A percentile compares a stretch with the other conserved stretches of the same genome.
Evolutionary conservation across 2,888 invertebrate species (phyloP).

Genomic region (Standfussiana lucernea): DNA sequence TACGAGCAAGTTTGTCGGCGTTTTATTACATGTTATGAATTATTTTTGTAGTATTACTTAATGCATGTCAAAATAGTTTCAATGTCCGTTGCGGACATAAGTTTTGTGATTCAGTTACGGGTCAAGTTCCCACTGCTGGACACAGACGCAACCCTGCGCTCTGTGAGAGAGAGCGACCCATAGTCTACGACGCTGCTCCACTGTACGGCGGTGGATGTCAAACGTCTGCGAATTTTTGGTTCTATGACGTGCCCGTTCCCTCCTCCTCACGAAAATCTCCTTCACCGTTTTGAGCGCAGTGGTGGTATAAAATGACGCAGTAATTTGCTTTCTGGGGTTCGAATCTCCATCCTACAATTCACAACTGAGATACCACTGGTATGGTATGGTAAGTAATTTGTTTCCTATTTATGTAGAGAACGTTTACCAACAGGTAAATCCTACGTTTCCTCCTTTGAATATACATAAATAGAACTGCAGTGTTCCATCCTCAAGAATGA

Average conservation of each 20-base stretch:
- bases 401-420: not conserved
- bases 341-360: not conserved
- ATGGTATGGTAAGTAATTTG: too few species aligned
- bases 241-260: too few species aligned
- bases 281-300: not conserved
- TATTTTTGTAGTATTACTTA: not conserved
- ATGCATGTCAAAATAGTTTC: not conserved
- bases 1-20: slow-evolving; percentile 14
- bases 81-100: not conserved
- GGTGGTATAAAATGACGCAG: not conserved
- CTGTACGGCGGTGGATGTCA: not conserved
- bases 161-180: not conserved
- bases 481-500: not conserved
- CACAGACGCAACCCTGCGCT: not conserved
- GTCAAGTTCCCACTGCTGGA: not conserved
- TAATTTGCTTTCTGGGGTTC: not conserved
- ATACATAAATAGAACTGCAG: slow-evolving; percentile 31
- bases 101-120: not conserved
- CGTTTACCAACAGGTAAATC: slow-evolving; percentile 23
- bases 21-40: not conserved
- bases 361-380: too few species aligned
- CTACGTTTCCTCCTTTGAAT: slow-evolving; percentile 6
- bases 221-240: not conserved
- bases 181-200: not conserved
- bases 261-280: too few species aligned